Evolutionary conservation across 1,140 invertebrate species (phyloP).

Genomic region (Drosophila seguyi): DNA sequence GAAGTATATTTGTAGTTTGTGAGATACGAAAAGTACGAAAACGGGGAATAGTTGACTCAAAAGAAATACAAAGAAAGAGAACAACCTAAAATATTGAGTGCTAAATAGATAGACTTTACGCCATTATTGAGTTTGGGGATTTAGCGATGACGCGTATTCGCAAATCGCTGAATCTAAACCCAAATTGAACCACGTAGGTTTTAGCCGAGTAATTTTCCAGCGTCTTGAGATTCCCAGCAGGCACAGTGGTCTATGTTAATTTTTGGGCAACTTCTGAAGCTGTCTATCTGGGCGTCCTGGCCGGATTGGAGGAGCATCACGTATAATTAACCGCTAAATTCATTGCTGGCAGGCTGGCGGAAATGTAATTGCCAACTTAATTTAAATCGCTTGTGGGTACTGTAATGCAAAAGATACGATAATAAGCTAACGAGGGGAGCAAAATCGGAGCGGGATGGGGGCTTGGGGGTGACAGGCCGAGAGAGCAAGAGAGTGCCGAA

Average conservation of each 20-base stretch:
- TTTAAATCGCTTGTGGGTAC: slow-evolving; percentile 30
- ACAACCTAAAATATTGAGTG: slow-evolving; percentile 8
- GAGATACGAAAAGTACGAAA: slow-evolving; percentile 21
- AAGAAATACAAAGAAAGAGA: slow-evolving; percentile 5
- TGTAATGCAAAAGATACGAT: slow-evolving; percentile 44
- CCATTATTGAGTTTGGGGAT: neutral
- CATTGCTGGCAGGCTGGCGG: neutral
- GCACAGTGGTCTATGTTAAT: slow-evolving; percentile 6
- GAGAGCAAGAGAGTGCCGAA: neutral
- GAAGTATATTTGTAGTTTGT: slow-evolving; percentile 14
- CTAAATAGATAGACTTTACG: slow-evolving; percentile 6
- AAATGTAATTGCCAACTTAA: slow-evolving; percentile 49
- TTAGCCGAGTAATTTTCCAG: slow-evolving; percentile 33
- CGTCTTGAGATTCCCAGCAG: slow-evolving; percentile 16
- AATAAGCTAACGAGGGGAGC: slow-evolving; percentile 25
- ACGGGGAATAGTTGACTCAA: neutral
- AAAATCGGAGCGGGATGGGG: neutral
- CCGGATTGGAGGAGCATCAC: neutral
- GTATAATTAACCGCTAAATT: slow-evolving; percentile 12
- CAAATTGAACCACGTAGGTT: slow-evolving; percentile 25
- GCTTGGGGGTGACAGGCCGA: neutral
- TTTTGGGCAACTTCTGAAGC: neutral
- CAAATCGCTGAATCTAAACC: slow-evolving; percentile 5
- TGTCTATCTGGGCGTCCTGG: neutral
- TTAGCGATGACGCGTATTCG: neutral